Percentiles rank a stretch among this genome's conserved stretches.
Evolutionary conservation across 2,888 invertebrate genomes (phyloP).

Genomic region (Miltochrista miniata): DNA sequence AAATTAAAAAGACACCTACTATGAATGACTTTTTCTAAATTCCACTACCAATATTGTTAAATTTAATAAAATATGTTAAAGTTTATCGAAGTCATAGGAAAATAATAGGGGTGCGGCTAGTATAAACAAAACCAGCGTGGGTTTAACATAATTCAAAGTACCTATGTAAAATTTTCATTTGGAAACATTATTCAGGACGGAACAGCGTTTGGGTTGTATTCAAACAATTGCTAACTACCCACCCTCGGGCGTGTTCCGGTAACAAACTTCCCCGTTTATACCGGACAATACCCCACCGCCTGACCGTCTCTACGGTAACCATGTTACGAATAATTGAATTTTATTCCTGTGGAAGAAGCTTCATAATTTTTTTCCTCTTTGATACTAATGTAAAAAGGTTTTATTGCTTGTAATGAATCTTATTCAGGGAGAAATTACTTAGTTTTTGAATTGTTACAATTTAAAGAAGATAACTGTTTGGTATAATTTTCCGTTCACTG

Average conservation of each 20-base stretch:
- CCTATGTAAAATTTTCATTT: too few relatives aligned
- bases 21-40: too few relatives aligned
- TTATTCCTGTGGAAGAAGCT: slow-evolving; percentile 29
- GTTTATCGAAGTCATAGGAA: too few relatives aligned
- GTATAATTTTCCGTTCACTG: too few relatives aligned
- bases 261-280: slow-evolving; percentile 32
- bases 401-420: slow-evolving; percentile 15
- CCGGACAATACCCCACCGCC: slow-evolving; percentile 40
- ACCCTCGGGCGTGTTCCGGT: slow-evolving; percentile 25
- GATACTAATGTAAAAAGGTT: slow-evolving; percentile 15
- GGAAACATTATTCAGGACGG: slow-evolving; percentile 24
- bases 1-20: too few relatives aligned
- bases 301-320: slow-evolving; percentile 39
- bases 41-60: too few relatives aligned
- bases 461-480: neutral
- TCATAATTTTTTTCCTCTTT: slow-evolving; percentile 20
- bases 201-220: slow-evolving; percentile 48
- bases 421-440: too few relatives aligned
- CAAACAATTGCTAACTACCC: slow-evolving; percentile 56
- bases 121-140: too few relatives aligned
- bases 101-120: too few relatives aligned
- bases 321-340: slow-evolving; percentile 55
- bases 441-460: neutral
- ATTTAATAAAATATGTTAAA: too few relatives aligned
- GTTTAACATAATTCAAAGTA: too few relatives aligned